Evolutionary conservation across 2,113 vertebrate genomes (phyloP).

Genomic region (zebrafish (Danio rerio)): GRCz12tu NC_133180.1:15038501-15039000

Average conservation of each 20-base stretch:
- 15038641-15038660: not conserved
- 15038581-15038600: conserved; percentile 33
- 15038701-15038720: not conserved
- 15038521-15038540: conserved; percentile 13
- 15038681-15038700: not conserved
- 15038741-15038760: not conserved
- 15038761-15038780: not conserved
- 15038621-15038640: not conserved
- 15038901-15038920: not conserved
- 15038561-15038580: conserved; percentile 27
- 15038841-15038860: not conserved
- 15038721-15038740: not conserved
- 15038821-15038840: not conserved
- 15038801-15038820: not conserved
- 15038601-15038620: not conserved
- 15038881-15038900: conserved; percentile 40
- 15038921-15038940: conserved; percentile 24
- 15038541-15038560: conserved; percentile 13
- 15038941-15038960: conserved; percentile 57
- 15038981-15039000: conserved; percentile 74
- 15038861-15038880: not conserved
- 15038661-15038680: not conserved
- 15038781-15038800: not conserved
- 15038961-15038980: conserved; percentile 69
- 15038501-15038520: conserved; percentile 31